A percentile compares a stretch with the other conserved stretches of the same genome.
These are phyloP conservation scores for Phaethornis superciliosus DNA, from an alignment of 2,113 vertebrate species.

Conservation along the genomic window DNA sequence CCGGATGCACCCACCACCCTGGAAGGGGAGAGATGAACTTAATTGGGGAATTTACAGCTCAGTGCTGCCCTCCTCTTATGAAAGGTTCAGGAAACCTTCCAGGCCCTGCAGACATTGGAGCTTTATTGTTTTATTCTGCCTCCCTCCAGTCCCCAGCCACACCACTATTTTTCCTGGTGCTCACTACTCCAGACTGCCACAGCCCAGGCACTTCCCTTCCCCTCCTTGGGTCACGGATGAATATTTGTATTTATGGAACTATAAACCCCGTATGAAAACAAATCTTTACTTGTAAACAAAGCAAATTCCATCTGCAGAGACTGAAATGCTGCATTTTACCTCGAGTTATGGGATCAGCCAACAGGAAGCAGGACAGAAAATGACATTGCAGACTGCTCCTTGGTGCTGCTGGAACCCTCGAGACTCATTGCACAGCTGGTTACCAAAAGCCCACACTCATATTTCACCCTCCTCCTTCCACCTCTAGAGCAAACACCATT, in stretches of 20 bases:
- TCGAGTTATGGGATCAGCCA: not conserved
- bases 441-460: not conserved
- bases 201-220: not conserved
- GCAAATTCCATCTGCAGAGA: not conserved
- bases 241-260: not conserved
- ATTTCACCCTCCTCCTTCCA: not conserved
- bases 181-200: not conserved
- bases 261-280: not conserved
- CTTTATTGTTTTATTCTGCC: not conserved
- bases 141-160: not conserved
- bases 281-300: not conserved
- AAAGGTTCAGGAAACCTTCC: too few species aligned
- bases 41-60: not conserved
- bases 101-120: accelerated
- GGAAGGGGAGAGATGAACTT: too few species aligned
- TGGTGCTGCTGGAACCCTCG: not conserved
- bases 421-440: not conserved
- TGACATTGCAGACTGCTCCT: not conserved
- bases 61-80: not conserved
- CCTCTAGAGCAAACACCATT: not conserved
- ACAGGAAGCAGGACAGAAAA: not conserved
- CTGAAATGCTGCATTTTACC: not conserved
- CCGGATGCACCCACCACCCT: too few species aligned
- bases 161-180: not conserved
- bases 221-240: not conserved